A percentile compares a stretch with the other conserved stretches of the same genome.
Conservation (phyloP, 1,140 invertebrate genomes). For the Drosophila mayri region DNA sequence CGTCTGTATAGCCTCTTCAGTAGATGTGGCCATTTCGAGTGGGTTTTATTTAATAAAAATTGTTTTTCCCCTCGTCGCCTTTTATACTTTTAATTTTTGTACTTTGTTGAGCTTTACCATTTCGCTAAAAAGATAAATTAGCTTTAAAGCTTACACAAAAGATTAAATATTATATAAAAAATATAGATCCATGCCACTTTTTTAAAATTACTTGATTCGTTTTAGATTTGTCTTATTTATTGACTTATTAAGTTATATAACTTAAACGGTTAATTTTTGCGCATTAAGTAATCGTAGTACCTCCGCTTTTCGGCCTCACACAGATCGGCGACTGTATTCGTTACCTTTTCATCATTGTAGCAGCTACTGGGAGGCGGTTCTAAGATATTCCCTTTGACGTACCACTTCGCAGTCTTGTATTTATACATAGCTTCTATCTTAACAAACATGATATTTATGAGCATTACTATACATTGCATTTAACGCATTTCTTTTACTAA, state of each 20-base stretch:
- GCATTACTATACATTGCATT: not conserved
- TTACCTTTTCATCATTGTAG: constrained; percentile 58
- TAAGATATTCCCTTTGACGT: constrained; percentile 66
- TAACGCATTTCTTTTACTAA: not conserved
- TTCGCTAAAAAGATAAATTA: constrained; percentile 2
- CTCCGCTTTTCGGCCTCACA: constrained; percentile 45
- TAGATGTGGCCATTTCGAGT: constrained; percentile 7
- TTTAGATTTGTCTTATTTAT: not conserved
- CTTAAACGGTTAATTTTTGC: not conserved
- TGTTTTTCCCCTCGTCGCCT: not conserved
- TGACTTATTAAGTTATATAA: not conserved
- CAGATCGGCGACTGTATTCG: constrained; percentile 40
- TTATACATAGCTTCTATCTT: too few species aligned
- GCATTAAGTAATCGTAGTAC: constrained; percentile 37
- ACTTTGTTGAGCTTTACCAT: constrained; percentile 21
- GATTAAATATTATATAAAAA: not conserved
- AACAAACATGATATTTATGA: too few species aligned
- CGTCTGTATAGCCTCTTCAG: not conserved
- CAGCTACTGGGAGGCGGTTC: constrained; percentile 54
- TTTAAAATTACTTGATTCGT: not conserved
- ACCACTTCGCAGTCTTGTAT: too few species aligned
- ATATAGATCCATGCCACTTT: too few species aligned
- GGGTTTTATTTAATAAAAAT: not conserved
- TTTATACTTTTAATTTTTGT: not conserved
- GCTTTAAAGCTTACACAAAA: constrained; percentile 5